These are phyloP conservation scores for Xylota sylvarum DNA, from an alignment of 2,888 invertebrate species.

Conservation along the genomic window DNA sequence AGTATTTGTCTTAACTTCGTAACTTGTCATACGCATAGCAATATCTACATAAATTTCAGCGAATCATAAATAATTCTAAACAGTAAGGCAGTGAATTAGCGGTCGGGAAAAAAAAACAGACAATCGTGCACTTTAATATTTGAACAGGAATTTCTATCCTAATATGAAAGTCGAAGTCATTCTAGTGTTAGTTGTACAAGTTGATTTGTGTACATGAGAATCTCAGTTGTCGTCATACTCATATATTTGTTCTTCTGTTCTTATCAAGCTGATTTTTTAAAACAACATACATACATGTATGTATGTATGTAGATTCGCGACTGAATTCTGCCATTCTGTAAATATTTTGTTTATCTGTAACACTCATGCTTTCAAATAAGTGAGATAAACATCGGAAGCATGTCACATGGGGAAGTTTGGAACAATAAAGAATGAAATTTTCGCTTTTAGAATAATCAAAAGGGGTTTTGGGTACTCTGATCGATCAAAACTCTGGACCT, in stretches of 20 bases:
- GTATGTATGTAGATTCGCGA: not conserved
- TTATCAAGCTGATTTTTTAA: not conserved
- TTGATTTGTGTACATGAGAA: not conserved
- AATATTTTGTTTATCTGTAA: conserved; percentile 1
- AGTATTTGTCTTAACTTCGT: too few species aligned
- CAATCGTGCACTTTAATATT: too few species aligned
- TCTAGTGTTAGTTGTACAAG: not conserved
- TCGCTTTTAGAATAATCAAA: too few species aligned
- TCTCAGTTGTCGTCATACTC: not conserved
- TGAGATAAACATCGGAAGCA: not conserved
- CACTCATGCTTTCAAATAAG: not conserved
- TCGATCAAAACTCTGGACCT: too few species aligned
- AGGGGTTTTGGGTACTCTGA: too few species aligned
- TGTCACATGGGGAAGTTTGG: too few species aligned
- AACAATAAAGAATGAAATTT: too few species aligned
- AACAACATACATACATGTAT: not conserved
- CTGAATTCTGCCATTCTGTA: not conserved
- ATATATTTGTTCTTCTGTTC: not conserved
- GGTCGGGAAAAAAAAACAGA: too few species aligned
- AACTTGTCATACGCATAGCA: too few species aligned
- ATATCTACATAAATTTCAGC: too few species aligned
- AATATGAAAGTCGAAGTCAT: not conserved
- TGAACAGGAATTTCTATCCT: not conserved
- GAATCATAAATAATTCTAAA: too few species aligned
- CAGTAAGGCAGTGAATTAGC: too few species aligned